Percentiles rank a stretch among this genome's conserved stretches.
Conservation (phyloP, 2,797 vertebrate genomes). For the Coregonus suidteri region DNA sequence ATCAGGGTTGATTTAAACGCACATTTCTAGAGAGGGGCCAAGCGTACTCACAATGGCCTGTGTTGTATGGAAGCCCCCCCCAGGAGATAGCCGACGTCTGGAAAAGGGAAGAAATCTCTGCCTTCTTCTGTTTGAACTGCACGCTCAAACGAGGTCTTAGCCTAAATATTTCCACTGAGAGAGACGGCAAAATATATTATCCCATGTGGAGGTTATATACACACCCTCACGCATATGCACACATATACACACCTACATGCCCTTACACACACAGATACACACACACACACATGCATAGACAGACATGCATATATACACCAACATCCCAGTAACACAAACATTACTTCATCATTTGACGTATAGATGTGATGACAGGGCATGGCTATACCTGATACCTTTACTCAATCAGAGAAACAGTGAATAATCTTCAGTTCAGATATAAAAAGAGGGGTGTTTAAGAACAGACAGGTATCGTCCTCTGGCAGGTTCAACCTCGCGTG, state of each 20-base stretch:
- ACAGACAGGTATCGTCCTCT: constrained; percentile 17
- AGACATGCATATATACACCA: constrained; percentile 1
- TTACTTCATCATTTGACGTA: background rate
- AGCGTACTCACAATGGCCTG: constrained; percentile 45
- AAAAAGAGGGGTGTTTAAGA: background rate
- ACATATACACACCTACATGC: constrained; percentile 5
- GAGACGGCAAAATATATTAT: constrained; percentile 61
- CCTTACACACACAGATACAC: background rate
- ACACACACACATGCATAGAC: constrained; percentile 1
- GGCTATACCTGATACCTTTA: background rate
- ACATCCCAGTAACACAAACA: background rate
- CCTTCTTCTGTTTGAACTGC: constrained; percentile 62
- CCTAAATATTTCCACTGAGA: constrained; percentile 67
- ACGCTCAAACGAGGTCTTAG: constrained; percentile 61
- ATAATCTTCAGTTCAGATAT: background rate
- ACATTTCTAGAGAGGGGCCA: constrained; percentile 5
- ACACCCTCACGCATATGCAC: constrained; percentile 27
- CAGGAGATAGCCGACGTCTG: constrained; percentile 41
- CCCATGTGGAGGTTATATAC: constrained; percentile 48
- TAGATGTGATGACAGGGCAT: background rate
- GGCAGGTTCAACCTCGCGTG: constrained; percentile 42
- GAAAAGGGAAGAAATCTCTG: constrained; percentile 48
- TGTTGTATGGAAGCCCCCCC: constrained; percentile 44
- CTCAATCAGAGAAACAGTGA: background rate
- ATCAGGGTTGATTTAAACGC: constrained; percentile 65